Evolutionary conservation across 2,797 vertebrate species (phyloP), one percentile per base, ranked within the genome.

Genomic region (Pangasius mekongensis): DNA sequence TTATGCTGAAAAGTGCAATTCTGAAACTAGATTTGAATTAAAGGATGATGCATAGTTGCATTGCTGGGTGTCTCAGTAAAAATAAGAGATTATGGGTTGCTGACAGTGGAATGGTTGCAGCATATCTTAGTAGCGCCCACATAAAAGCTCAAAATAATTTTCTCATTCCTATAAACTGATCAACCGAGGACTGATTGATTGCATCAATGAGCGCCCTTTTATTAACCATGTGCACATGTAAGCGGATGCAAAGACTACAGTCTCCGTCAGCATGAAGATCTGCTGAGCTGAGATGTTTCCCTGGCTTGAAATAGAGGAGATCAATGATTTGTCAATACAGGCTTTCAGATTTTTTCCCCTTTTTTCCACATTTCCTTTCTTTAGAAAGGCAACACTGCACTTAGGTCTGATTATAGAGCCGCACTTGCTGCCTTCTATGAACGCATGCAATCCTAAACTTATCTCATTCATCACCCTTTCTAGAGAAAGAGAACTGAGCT

Each of bases 401-500:
- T 77, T 36, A n/a, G 52, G 22, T 64, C 20, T 54, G 84, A 56
- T 83, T 82, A 81, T 71, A 69, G 52, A 67, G 20, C 54, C 10
- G 14, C 54, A 58, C 76, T 69, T 14, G 47, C 87, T 71, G 76
- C 36, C 58, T 24, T 24, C 69, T 54, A 39, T 3, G 16, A 6
- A n/a, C 20, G 14, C 39, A 14, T 49, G 73, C 43, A 64, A 62
- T 39, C 39, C 33, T 43, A 69, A 80, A 77, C 81, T 60, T 78
- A 66, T 87, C 86, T 80, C 43, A 71, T 39, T 87, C 82, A 85
- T 81, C 73, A 73, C 74, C 43, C 54, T 16, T 62, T 81, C 83
- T 47, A 90, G 93, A 91, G 93, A 93, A 92, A 93, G 89, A 91
- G 95, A 95, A 94, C 93, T 94, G 92, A 83, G 84, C 91, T 97